These are phyloP conservation scores for Smutsia temminckii DNA, from an alignment of 2,797 vertebrate species.

Conservation along the genomic window DNA sequence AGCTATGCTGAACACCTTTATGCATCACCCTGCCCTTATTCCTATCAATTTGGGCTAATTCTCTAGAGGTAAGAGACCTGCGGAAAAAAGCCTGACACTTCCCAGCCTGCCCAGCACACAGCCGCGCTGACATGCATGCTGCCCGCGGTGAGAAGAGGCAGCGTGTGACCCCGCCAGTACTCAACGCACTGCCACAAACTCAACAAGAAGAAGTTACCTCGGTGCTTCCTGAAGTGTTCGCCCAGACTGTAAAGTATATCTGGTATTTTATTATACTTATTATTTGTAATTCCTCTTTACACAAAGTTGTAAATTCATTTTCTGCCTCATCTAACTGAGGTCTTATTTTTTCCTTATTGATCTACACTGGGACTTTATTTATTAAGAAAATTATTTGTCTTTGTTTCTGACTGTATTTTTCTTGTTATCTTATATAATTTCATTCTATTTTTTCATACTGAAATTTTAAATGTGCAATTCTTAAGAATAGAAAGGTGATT, in stretches of 20 bases:
- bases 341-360: neutral
- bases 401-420: neutral
- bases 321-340: neutral
- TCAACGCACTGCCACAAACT: fast-evolving
- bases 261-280: no score
- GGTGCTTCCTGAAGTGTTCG: neutral
- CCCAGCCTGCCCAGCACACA: neutral
- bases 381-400: neutral
- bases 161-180: neutral
- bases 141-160: neutral
- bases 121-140: no score
- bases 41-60: neutral
- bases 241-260: neutral
- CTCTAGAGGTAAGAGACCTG: neutral
- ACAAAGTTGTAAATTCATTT: neutral
- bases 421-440: neutral
- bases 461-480: neutral
- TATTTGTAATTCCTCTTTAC: neutral
- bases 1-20: no score
- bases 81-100: fast-evolving
- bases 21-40: neutral
- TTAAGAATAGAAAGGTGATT: neutral
- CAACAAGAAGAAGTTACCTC: neutral
- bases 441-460: neutral
- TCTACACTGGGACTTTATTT: neutral